Evolutionary conservation across 2,888 invertebrate species (phyloP).

Genomic region (Synanthedon tipuliformis): DNA sequence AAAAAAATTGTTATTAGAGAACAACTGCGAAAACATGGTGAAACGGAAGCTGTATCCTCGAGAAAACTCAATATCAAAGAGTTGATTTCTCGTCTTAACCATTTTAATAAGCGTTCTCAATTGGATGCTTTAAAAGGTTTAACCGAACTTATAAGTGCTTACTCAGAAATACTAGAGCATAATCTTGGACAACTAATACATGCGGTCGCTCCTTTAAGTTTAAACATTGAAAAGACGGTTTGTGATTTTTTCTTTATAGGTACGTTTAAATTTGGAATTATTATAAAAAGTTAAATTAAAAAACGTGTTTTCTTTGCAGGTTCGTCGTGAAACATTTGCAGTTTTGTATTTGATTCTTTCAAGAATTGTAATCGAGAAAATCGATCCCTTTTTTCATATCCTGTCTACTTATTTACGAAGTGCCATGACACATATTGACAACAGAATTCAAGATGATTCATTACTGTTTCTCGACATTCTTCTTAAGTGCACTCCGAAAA

Average conservation of each 20-base stretch:
- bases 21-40: constrained; percentile 73
- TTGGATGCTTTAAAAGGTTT: constrained; percentile 74
- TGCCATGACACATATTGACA: constrained; percentile 90
- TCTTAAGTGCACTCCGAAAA: constrained; percentile 73
- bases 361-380: constrained; percentile 49
- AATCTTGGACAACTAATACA: constrained; percentile 77
- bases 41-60: constrained; percentile 71
- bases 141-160: constrained; percentile 57
- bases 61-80: constrained; percentile 80
- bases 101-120: constrained; percentile 78
- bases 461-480: constrained; percentile 82
- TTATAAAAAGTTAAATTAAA: too few relatives aligned
- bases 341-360: constrained; percentile 63
- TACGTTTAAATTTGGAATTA: too few relatives aligned
- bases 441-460: constrained; percentile 85
- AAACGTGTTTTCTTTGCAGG: constrained; percentile 29
- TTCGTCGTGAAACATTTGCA: constrained; percentile 69
- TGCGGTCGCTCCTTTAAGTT: constrained; percentile 74
- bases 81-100: constrained; percentile 76
- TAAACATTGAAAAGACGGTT: constrained; percentile 78
- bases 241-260: constrained; percentile 2
- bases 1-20: constrained; percentile 86
- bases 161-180: constrained; percentile 51
- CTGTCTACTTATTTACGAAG: constrained; percentile 85
- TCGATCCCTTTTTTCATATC: constrained; percentile 80